Evolutionary conservation across 2,888 invertebrate genomes (phyloP), one percentile per base, ranked within the genome.

Genomic region (Hartigia nigra): DNA sequence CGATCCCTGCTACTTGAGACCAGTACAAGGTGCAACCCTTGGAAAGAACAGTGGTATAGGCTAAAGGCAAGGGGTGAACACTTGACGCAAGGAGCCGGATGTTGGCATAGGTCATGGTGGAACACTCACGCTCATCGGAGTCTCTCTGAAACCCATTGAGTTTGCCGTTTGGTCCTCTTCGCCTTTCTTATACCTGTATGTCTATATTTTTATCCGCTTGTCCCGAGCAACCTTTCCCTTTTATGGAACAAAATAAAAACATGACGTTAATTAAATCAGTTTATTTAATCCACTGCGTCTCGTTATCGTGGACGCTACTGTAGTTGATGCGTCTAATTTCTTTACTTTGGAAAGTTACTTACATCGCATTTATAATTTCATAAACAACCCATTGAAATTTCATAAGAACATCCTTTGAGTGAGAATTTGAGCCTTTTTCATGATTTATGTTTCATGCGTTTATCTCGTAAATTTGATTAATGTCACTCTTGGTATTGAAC

Each of bases 31-130:
- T 82, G 70, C 79, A 80, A 72, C 80, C 80, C 80, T 55, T 55
- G 14, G 55, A 81, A 78, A 70, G 84, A 85, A 86, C 82, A 80
- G 81, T 80, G 76, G 79, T 76, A 80, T 12, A 75, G 74, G 72
- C 80, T 81, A 81, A 31, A 23, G 76, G 39, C 14, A 32, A 69
- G n/a, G 72, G 78, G 82, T 76, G 82, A 83, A 78, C 80, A 83
- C 84, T 86, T 77, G 84, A 86, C 81, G 82, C 78, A 83, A 87
- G 82, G 79, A 87, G 81, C 79, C 75, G 83, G 81, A 84, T 86
- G 86, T 87, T 87, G 85, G 84, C 79, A 83, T 85, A 86, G 87
- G 85, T 87, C 86, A 84, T 79, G 85, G 82, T 70, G 82, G 82
- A 76, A 77, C 82, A 82, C 84, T 84, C 81, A 76, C 82, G 80